Percentiles rank a stretch among this genome's conserved stretches.
Conservation (phyloP, 2,797 vertebrate species). For the Neopelma chrysocephalum region DNA sequence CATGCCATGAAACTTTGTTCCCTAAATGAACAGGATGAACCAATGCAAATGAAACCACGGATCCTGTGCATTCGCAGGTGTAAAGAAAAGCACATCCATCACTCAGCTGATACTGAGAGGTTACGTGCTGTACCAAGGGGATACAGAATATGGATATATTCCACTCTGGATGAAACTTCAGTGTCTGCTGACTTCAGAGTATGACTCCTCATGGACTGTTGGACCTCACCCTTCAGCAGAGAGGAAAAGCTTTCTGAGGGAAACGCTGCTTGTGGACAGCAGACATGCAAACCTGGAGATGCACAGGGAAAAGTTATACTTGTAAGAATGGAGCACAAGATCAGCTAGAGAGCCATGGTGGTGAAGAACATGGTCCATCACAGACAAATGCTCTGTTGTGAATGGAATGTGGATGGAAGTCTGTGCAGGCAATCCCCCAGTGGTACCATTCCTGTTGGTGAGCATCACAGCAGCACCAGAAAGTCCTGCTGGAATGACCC, state of each 20-base stretch:
- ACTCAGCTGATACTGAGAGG: neutral
- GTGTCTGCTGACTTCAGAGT: neutral
- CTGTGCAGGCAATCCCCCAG: neutral
- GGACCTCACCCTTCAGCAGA: rapidly evolving
- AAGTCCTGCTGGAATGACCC: neutral
- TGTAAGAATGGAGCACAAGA: neutral
- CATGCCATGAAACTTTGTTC: neutral
- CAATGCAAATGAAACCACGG: neutral
- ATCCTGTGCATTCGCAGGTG: neutral
- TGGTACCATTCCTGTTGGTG: neutral
- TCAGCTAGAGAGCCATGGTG: neutral
- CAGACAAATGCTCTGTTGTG: neutral
- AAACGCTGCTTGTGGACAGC: neutral
- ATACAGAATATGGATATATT: neutral
- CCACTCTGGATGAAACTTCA: neutral
- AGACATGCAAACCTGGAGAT: neutral
- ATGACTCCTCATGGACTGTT: neutral
- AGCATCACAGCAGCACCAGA: neutral
- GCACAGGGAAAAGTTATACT: neutral
- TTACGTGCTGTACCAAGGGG: neutral
- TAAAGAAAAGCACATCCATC: neutral
- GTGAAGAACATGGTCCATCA: neutral
- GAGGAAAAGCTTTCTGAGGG: neutral
- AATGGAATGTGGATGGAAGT: neutral
- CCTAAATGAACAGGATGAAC: neutral